phyloP scores from a whole-genome alignment of 1,140 invertebrate genomes.

The Venustaconcha ellipsiformis region DNA sequence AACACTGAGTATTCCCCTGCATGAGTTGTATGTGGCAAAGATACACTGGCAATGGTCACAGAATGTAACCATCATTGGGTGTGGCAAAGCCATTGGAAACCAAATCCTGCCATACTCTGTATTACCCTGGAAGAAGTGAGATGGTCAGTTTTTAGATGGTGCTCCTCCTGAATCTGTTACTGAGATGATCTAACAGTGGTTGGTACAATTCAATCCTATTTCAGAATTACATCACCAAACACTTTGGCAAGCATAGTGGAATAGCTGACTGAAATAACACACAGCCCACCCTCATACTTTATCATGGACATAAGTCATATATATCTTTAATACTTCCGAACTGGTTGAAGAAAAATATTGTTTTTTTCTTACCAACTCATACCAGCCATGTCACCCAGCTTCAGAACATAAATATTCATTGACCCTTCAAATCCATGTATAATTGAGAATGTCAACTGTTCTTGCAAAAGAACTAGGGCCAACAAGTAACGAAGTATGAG shows the following conservation, averaged over 20 bases:
- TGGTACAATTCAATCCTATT: constrained; percentile 69
- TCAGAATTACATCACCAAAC: constrained; percentile 66
- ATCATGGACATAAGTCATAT: constrained; percentile 66
- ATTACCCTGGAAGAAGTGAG: constrained; percentile 42
- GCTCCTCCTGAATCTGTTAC: constrained; percentile 63
- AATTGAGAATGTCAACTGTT: constrained; percentile 20
- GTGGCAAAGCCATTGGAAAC: constrained; percentile 36
- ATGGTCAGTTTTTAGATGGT: constrained; percentile 63
- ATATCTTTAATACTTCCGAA: constrained; percentile 22
- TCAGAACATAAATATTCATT: constrained; percentile 29
- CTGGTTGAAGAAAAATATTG: constrained; percentile 34
- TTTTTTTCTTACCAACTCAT: constrained; percentile 45
- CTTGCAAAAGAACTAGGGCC: constrained; percentile 8
- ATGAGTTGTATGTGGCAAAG: constrained; percentile 1
- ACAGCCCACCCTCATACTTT: constrained; percentile 51
- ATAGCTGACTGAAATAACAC: constrained; percentile 44
- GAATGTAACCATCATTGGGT: too few species aligned
- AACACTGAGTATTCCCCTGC: constrained; percentile 30
- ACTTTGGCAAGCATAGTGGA: constrained; percentile 59
- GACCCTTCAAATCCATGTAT: constrained; percentile 36
- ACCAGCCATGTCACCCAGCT: constrained; percentile 15
- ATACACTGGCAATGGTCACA: not conserved
- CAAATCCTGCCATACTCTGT: constrained; percentile 49
- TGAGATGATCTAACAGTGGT: constrained; percentile 63
- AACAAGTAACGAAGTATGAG: constrained; percentile 21